Evolutionary conservation across 92 coral and sea anemone genomes (phyloP).

Genomic region (Diadumene lineata): DNA sequence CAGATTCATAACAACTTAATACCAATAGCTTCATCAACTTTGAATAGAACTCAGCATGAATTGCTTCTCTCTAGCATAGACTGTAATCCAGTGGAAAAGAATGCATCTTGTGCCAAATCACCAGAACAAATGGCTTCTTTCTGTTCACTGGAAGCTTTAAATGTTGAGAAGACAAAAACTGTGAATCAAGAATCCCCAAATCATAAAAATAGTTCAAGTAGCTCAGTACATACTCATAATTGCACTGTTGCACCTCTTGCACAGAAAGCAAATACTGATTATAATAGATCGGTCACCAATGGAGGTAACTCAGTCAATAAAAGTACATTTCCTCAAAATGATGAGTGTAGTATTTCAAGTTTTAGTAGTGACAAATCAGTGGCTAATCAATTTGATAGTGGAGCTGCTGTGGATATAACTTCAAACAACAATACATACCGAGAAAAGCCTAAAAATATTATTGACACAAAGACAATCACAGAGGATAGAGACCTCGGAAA

Average conservation of each 20-base stretch:
- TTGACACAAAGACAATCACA: too few species aligned
- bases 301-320: background rate
- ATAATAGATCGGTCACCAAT: too few species aligned
- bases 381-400: background rate
- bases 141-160: background rate
- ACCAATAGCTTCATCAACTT: slow-evolving; percentile 28
- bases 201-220: background rate
- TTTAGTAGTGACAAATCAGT: background rate
- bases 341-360: background rate
- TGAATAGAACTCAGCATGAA: background rate
- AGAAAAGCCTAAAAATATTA: background rate
- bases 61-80: background rate
- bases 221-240: too few species aligned
- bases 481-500: background rate
- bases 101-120: too few species aligned
- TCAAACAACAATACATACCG: background rate
- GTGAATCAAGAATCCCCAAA: background rate
- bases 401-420: background rate
- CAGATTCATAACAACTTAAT: background rate
- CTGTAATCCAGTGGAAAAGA: background rate
- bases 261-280: too few species aligned
- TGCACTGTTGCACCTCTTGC: too few species aligned
- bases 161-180: background rate
- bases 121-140: background rate
- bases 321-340: background rate